Evolutionary conservation across 2,113 vertebrate species (phyloP).

Genomic region (Corythornis vintsioides): DNA sequence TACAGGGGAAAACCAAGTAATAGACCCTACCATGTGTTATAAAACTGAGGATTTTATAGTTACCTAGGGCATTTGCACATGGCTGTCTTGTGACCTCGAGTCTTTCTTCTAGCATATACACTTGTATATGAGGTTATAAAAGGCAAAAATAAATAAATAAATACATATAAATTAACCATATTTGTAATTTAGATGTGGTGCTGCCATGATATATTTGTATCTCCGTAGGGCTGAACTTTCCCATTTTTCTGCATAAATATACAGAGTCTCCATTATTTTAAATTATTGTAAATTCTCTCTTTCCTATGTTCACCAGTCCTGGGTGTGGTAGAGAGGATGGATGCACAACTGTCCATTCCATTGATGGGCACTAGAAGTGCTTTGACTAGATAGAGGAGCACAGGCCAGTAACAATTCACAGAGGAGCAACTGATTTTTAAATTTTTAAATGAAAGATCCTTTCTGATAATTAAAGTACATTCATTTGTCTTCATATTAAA

Average conservation of each 20-base stretch:
- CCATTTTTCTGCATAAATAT: neutral
- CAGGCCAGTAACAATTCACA: neutral
- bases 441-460: neutral
- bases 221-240: neutral
- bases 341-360: neutral
- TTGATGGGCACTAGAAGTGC: neutral
- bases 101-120: neutral
- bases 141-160: neutral
- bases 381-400: neutral
- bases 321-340: neutral
- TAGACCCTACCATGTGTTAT: neutral
- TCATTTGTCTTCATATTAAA: neutral
- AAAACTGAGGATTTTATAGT: neutral
- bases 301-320: neutral
- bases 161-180: neutral
- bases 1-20: rapidly evolving
- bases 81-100: neutral
- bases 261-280: neutral
- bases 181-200: neutral
- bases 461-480: neutral
- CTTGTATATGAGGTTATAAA: neutral
- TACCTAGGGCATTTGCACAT: neutral
- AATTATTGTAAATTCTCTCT: neutral
- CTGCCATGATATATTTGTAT: neutral
- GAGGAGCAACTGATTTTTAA: neutral